These are phyloP conservation scores for Uloborus diversus DNA, from an alignment of 1,140 invertebrate genomes.

Conservation along the genomic window DNA sequence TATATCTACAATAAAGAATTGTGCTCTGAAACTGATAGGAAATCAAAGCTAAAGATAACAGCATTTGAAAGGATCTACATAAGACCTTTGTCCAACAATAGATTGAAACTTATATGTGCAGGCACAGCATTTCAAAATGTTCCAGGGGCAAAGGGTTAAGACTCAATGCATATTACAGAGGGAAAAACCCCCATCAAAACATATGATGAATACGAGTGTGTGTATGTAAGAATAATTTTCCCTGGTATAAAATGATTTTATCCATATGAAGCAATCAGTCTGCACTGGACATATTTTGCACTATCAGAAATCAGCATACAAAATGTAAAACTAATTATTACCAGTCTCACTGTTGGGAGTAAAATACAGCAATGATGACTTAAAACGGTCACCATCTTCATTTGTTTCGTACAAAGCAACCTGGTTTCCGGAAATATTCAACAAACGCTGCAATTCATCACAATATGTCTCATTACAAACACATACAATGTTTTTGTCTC, in stretches of 20 bases:
- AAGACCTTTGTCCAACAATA: no score
- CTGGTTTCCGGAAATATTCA: constrained; percentile 62
- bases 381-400: constrained; percentile 69
- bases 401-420: constrained; percentile 68
- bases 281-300: neutral
- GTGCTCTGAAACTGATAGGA: no score
- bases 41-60: no score
- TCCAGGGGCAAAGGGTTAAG: no score
- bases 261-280: neutral
- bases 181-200: neutral
- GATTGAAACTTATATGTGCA: no score
- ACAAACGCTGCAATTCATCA: constrained; percentile 72
- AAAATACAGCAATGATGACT: constrained; percentile 58
- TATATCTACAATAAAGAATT: no score
- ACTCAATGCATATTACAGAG: neutral
- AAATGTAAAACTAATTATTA: neutral
- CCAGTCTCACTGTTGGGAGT: neutral
- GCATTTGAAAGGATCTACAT: no score
- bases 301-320: no score
- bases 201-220: neutral
- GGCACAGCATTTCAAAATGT: no score
- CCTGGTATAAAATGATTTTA: neutral
- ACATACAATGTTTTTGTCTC: constrained; percentile 74
- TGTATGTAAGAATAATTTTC: neutral
- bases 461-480: constrained; percentile 87